phyloP scores from a whole-genome alignment of 2,797 vertebrate genomes.

The Echiichthys vipera region DNA sequence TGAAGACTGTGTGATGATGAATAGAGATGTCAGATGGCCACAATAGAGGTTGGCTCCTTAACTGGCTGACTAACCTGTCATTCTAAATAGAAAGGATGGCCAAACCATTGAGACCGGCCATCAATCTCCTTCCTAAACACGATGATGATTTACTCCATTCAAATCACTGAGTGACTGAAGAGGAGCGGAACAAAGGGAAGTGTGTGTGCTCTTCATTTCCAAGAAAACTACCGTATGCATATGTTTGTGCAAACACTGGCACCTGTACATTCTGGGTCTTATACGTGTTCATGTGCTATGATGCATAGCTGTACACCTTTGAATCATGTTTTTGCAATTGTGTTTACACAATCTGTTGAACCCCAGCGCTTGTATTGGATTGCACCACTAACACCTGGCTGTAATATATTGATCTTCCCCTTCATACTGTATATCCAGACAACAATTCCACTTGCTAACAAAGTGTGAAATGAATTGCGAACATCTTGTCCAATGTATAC shows the following conservation, averaged over 20 bases:
- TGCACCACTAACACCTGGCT: constrained; percentile 59
- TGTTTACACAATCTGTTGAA: constrained; percentile 57
- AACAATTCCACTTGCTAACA: constrained; percentile 67
- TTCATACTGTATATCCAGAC: constrained; percentile 58
- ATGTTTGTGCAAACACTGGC: constrained; percentile 4
- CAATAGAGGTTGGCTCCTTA: constrained; percentile 70
- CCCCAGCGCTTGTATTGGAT: constrained; percentile 21
- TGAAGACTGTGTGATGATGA: constrained; percentile 67
- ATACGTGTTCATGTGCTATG: neutral
- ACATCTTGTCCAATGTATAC: constrained; percentile 61
- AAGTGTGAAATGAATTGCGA: constrained; percentile 80
- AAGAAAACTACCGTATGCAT: constrained; percentile 24
- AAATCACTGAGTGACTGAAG: constrained; percentile 37
- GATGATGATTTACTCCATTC: constrained; percentile 71
- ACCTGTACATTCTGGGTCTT: constrained; percentile 6
- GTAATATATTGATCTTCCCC: constrained; percentile 63
- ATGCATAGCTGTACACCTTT: constrained; percentile 13
- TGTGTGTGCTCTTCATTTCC: constrained; percentile 29
- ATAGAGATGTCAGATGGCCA: constrained; percentile 75
- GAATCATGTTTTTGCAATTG: constrained; percentile 38
- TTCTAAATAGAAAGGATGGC: constrained; percentile 71
- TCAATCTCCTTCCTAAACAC: constrained; percentile 66
- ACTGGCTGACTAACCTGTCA: constrained; percentile 70
- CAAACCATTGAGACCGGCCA: constrained; percentile 57
- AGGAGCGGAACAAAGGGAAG: constrained; percentile 16